phyloP scores from a whole-genome alignment of 1,140 invertebrate genomes.

The Drosophila lacertosa region DNA sequence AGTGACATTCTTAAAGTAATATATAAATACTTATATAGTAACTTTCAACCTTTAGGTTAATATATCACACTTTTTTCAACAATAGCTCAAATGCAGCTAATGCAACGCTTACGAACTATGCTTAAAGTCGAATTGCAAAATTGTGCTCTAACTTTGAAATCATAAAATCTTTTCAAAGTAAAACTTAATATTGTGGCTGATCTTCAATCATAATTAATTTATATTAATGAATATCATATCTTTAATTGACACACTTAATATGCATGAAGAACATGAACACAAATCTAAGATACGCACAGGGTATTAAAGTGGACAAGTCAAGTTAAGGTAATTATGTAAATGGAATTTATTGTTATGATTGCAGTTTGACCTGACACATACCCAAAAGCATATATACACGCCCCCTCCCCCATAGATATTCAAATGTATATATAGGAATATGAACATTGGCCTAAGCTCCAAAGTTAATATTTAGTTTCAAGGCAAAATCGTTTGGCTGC shows the following conservation, averaged over 20 bases:
- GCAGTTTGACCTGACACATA: conserved; percentile 63
- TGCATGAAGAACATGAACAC: background rate
- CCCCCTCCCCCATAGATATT: conserved; percentile 1
- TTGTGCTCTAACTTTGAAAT: no score
- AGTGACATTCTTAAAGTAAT: no score
- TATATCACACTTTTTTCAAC: no score
- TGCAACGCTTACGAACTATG: background rate
- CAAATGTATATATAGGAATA: background rate
- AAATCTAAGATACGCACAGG: conserved; percentile 5
- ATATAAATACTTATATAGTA: no score
- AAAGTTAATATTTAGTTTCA: conserved; percentile 51
- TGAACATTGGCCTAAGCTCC: conserved; percentile 23
- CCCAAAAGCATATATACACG: conserved; percentile 15
- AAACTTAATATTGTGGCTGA: no score
- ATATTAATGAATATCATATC: no score
- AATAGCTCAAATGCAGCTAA: background rate
- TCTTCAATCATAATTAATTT: no score
- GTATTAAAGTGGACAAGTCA: conserved; percentile 38
- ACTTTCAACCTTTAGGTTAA: no score
- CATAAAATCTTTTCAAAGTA: no score
- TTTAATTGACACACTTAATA: no score
- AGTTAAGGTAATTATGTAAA: conserved; percentile 67
- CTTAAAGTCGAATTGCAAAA: no score
- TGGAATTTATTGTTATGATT: conserved; percentile 79
- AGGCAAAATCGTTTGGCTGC: conserved; percentile 38